Evolutionary conservation across 1,140 invertebrate genomes (phyloP).

Genomic region (Drosophila parabipectinata): DNA sequence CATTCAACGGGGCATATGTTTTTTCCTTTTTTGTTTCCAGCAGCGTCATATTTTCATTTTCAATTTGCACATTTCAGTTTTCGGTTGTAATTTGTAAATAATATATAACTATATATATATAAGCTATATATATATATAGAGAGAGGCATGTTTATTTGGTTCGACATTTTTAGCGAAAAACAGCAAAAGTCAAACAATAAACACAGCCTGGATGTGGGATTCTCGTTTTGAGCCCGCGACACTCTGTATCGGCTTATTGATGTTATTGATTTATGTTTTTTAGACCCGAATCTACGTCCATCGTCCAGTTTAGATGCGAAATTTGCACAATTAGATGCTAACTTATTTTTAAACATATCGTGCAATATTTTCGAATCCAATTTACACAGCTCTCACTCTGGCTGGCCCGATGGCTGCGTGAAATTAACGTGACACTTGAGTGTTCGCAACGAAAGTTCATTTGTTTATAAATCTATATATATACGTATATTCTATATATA

Average conservation of each 20-base stretch:
- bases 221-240: conserved; percentile 11
- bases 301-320: conserved; percentile 15
- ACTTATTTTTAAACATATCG: conserved; percentile 69
- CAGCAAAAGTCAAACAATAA: conserved; percentile 67
- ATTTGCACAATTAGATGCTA: conserved; percentile 53
- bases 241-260: conserved; percentile 38
- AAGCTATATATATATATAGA: not conserved
- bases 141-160: not conserved
- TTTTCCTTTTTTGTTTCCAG: not conserved
- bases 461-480: conserved; percentile 5
- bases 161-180: conserved; percentile 66
- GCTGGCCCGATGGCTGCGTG: conserved; percentile 34
- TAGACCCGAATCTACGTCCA: not conserved
- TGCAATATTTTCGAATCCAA: conserved; percentile 73
- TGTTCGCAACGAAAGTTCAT: conserved; percentile 19
- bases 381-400: conserved; percentile 41
- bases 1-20: conserved; percentile 10
- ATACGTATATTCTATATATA: not conserved
- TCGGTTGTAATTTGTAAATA: conserved; percentile 50
- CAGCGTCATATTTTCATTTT: conserved; percentile 23
- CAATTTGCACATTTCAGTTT: conserved; percentile 30
- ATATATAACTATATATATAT: not conserved
- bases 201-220: conserved; percentile 4
- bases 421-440: conserved; percentile 70
- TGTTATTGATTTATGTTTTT: conserved; percentile 59